Evolutionary conservation across 2,888 invertebrate genomes (phyloP), one percentile per base, ranked within the genome.

Genomic region (Ophioninae sp.): DNA sequence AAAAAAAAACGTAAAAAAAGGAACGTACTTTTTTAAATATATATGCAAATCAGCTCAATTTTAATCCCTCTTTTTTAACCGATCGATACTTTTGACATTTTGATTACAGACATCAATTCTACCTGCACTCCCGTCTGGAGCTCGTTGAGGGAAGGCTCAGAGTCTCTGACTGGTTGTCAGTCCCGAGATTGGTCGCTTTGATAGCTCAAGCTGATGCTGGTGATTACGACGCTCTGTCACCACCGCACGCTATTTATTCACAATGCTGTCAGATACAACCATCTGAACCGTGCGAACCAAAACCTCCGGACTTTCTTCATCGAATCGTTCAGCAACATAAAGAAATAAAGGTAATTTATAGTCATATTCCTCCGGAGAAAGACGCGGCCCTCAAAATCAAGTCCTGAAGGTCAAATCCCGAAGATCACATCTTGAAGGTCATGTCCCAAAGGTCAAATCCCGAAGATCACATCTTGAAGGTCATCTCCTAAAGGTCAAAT

Each of bases 61-160:
- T 61, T 73, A 7, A 6, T 30, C 17, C 20, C 62, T 70, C 62
- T 61, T 69, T 50, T 56, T 73, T 57, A 0, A 10, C 62, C 81
- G 10, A 75, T 69, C 37, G 67, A 68, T 10, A 39, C 57, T 78
- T 72, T 20, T 65, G 73, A 79, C 61, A 13, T n/a, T 80, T 44
- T 80, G 74, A 81, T 93, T 93, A n/a, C 93, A 95, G 95, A 88
- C 95, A 97, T 92, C 95, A 97, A 92, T 98, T 98, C 93, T 98
- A 97, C 91, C 95, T 97, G 86, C 97, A 98, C 93, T 96, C 97
- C 2, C 95, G 96, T 89, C 94, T 96, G 62, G 97, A 97, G 91
- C 93, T 97, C 86, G 93, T 95, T 69, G 96, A 97, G 90, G 96
- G 96, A 21, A 95, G 96, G 82, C 94, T 97, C 20, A 95, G 95